Conservation (phyloP, 2,888 invertebrate genomes). For the Pandemis cinnamomeana region DNA sequence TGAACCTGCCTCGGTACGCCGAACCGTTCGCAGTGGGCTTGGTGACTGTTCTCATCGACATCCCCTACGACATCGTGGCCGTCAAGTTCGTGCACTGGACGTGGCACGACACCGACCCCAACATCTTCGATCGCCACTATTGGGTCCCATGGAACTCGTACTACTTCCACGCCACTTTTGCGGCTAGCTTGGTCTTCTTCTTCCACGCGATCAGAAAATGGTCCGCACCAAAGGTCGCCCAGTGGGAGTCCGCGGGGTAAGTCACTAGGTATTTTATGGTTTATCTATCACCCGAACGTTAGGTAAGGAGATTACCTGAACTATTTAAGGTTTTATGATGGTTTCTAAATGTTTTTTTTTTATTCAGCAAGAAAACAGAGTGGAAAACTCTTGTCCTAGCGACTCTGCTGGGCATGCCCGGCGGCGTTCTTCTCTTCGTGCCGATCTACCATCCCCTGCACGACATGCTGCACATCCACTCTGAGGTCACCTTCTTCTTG, state of each 20-base stretch:
- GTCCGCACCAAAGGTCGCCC: constrained; percentile 79
- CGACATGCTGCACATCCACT: constrained; percentile 87
- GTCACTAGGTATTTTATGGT: constrained; percentile 42
- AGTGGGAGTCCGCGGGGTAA: constrained; percentile 85
- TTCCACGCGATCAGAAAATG: constrained; percentile 85
- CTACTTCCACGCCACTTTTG: constrained; percentile 91
- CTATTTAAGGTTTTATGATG: not conserved
- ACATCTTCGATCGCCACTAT: constrained; percentile 89
- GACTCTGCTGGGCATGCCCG: constrained; percentile 88
- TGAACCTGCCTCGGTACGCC: constrained; percentile 83
- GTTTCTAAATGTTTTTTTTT: not conserved
- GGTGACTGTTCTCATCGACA: constrained; percentile 88
- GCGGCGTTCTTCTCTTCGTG: constrained; percentile 89
- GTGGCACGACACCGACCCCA: constrained; percentile 92
- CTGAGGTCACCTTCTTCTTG: constrained; percentile 89
- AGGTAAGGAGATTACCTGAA: not conserved
- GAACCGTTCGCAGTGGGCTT: constrained; percentile 89
- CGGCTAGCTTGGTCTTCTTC: constrained; percentile 88
- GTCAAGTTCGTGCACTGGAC: constrained; percentile 93
- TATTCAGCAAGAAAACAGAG: constrained; percentile 60
- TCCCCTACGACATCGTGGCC: constrained; percentile 91
- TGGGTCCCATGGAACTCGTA: constrained; percentile 94
- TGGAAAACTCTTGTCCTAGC: constrained; percentile 81
- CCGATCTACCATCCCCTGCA: constrained; percentile 91
- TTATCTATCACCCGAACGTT: not conserved